Percentiles rank a stretch among this genome's conserved stretches.
Conservation (phyloP, 2,113 vertebrate genomes). For the Apteryx owenii region DNA sequence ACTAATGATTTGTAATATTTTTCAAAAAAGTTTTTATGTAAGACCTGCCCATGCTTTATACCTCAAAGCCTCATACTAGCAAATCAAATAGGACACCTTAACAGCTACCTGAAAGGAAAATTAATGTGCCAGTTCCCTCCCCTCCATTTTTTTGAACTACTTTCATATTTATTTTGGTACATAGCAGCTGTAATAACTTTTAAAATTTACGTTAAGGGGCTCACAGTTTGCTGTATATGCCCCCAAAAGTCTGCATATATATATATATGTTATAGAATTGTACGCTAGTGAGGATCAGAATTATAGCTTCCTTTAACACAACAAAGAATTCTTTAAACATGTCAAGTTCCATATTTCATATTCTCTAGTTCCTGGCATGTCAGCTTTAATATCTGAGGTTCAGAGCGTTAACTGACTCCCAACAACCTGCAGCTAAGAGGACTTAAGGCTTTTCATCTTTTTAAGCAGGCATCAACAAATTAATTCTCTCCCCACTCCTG, state of each 20-base stretch:
- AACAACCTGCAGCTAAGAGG: neutral
- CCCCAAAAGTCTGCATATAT: neutral
- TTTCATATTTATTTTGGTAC: neutral
- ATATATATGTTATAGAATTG: neutral
- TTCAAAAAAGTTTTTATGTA: neutral
- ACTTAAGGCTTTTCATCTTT: conserved; percentile 14
- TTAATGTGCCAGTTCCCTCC: neutral
- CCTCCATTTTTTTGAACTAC: neutral
- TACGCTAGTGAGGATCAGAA: neutral
- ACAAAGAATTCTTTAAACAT: neutral
- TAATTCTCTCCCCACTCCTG: neutral
- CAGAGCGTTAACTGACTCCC: neutral
- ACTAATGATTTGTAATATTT: neutral
- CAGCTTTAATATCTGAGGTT: neutral
- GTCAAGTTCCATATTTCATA: neutral
- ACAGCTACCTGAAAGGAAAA: neutral
- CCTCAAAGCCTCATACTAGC: neutral
- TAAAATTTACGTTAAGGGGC: neutral
- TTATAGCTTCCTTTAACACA: neutral
- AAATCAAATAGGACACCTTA: neutral
- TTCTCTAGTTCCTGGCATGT: neutral
- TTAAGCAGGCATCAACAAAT: neutral
- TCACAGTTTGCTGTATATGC: neutral
- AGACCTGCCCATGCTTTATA: neutral
- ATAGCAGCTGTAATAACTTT: neutral